Base-by-base conservation (phyloP, 2,113 vertebrate species). In the Aptenodytes patagonicus region DNA sequence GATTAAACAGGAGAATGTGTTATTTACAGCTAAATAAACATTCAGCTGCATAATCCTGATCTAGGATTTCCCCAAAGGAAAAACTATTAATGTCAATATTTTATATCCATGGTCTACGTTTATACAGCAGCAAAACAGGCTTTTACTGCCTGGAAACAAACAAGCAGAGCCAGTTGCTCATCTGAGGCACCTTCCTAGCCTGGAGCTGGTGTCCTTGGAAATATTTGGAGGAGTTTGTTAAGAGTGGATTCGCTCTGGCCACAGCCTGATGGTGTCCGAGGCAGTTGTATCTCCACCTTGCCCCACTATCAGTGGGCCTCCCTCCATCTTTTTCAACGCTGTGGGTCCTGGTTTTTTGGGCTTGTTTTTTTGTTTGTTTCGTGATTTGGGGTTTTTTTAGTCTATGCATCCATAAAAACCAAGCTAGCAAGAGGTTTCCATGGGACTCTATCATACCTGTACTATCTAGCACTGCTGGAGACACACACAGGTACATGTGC, bases 1-100 rank as follows among this genome's bases (percentile, higher is more conserved):
- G 97, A 98, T 98, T 98, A 98, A 98, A 97, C 89, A 96, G 93
- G 66, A 64, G 77, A 95, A 85, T 26, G 81, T 47, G 75, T 98
- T 98, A 98, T 93, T 98, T 98, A 98, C 98, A 97, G 51, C 46
- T 98, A 91, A 97, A 96, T 89, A 95, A 97, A 94, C 34, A 52
- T 68, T 94, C 92, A 71, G 60, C 60, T 79, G 68, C 58, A 69
- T 95, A 92, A 96, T 97, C 97, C 95, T 5, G 3, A 75, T 81
- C 65, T 94, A 87, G 84, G 96, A 86, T 94, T 96, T 97, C 64
- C 86, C 79, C 64, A 49, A 11, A 79, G 68, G 69, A 83, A 82
- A 96, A 89, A 69, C 68, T 38, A 22, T 84, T 69, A 34, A 77
- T 90, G 81, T 64, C 80, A 87, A 8, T 86, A 65, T 89, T 93